Evolutionary conservation across 2,888 invertebrate genomes (phyloP), one percentile per base, ranked within the genome.

Genomic region (Congeria kusceri): DNA sequence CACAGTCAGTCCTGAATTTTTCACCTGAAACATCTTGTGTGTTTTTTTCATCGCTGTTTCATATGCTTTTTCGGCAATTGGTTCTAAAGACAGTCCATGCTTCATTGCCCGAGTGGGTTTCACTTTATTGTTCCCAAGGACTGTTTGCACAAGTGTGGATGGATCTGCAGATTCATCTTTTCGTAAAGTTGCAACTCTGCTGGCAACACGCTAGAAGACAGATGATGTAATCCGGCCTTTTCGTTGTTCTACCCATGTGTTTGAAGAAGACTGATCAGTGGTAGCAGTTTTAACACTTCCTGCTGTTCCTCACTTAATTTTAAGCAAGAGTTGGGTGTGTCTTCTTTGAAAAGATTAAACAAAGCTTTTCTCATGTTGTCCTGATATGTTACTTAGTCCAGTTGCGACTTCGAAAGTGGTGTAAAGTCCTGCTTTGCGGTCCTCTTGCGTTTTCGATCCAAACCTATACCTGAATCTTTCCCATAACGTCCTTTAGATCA

Each of bases 91-190:
- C 18, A 77, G 44, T n/a, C 80, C 77, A 70, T 80, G 77, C 46
- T 80, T 80, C 80, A 80, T 80, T 28, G 77, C 80, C 39, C 58
- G 57, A n/a, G 68, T 76, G 32, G 28, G 49, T 5, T 20, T n/a
- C 15, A 13, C 13, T 4, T n/a, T 13, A 15, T 32, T 49, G n/a
- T 67, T 1, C 0, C 80, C 80, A 28, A 80, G 27, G 3, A 80
- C n/a, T 9, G 56, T 46, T 1, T 62, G n/a, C 7, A 76, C 58
- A 27, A 69, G 49, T 27, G n/a, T 3, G 13, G 59, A 25, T 15
- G 61, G 20, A 13, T 69, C 61, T 3, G n/a, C 47, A 27, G 7
- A 13, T 11, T n/a, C 18, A 18, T 69, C 23, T 15, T 69, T 59
- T 13, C 29, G 13, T n/a, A 69, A n/a, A 3, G 68, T 49, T 23